phyloP scores from a whole-genome alignment of 2,113 vertebrate genomes.

The Oxyruncus cristatus region DNA sequence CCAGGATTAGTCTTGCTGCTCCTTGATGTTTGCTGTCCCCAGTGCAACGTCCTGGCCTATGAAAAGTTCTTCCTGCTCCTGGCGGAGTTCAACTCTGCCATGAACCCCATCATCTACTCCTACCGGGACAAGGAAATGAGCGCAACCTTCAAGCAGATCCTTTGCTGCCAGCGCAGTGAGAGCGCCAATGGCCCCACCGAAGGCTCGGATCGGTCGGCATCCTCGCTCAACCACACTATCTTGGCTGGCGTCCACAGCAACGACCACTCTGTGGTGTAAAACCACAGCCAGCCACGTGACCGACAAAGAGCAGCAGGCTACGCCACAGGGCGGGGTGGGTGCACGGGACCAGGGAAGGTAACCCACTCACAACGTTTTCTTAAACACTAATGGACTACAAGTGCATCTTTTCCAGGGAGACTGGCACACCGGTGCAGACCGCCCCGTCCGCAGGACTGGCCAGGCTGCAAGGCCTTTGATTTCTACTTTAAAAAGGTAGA shows the following conservation, averaged over 20 bases:
- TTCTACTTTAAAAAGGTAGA: slow-evolving; percentile 41
- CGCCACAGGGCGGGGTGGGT: not conserved
- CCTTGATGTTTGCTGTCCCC: slow-evolving; percentile 91
- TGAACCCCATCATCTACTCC: slow-evolving; percentile 99
- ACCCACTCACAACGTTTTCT: slow-evolving; percentile 37
- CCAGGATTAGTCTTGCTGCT: slow-evolving; percentile 93
- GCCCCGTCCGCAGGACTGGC: not conserved
- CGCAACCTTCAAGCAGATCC: slow-evolving; percentile 94
- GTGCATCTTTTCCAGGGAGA: slow-evolving; percentile 43
- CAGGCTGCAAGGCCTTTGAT: not conserved
- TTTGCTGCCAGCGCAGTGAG: slow-evolving; percentile 93
- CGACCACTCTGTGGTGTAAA: slow-evolving; percentile 93
- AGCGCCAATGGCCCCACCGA: slow-evolving; percentile 85
- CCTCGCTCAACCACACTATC: slow-evolving; percentile 95
- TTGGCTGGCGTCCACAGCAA: slow-evolving; percentile 87
- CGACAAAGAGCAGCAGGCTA: not conserved
- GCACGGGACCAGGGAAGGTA: not conserved
- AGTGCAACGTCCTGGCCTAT: slow-evolving; percentile 88
- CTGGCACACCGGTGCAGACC: not conserved
- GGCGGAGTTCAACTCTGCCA: slow-evolving; percentile 97
- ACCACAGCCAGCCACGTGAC: not conserved
- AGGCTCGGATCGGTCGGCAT: slow-evolving; percentile 92
- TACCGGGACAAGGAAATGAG: slow-evolving; percentile 99
- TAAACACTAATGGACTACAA: slow-evolving; percentile 77
- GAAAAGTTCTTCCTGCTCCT: slow-evolving; percentile 98